Base-by-base conservation (phyloP, 2,888 invertebrate species). In the Sinopyrophorus schimmeli region DNA sequence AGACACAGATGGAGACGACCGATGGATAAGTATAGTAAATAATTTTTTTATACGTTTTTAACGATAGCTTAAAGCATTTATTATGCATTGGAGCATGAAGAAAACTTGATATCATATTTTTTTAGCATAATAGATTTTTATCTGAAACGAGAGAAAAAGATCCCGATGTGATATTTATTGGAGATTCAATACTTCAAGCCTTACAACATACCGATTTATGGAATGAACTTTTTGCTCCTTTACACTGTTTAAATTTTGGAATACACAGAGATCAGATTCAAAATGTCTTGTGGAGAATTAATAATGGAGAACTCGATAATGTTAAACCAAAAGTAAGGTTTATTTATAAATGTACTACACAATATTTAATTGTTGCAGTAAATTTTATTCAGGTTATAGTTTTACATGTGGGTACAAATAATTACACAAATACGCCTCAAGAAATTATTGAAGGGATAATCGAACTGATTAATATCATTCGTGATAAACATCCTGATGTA, bases 171-270 rank as follows among this genome's bases (percentile, higher is more conserved):
- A 82, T 94, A 60, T 91, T 94, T 64, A 82, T 94, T 55, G 95
- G 94, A 1, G 95, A 94, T 74, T 92, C 92, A 30, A 82, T 93
- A 58, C 77, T 94, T 49, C 87, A 89, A 74, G 84, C 89, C 32
- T 74, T 94, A 62, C 85, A 87, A 66, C 87, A 89, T 62, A 87
- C 89, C 10, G 87, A 89, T 74, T 82, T 91, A 34, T 95, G 93
- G 93, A 86, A 89, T 68, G 86, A 89, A 64, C 83, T 89, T 76
- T 93, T 93, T 80, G 92, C 89, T 46, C 94, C 93, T 1, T 78
- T 95, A 69, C 94, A 95, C 73, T 88, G 90, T 69, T 81, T 94
- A 60, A 94, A 94, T 74, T 90, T 92, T 75, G 92, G 93, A 62
- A 89, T 94, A 66, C 86, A 90, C 60, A 87, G 85, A 55, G 94